phyloP scores from a whole-genome alignment of 2,797 vertebrate species.

The Pseudomugil tenellus region DNA sequence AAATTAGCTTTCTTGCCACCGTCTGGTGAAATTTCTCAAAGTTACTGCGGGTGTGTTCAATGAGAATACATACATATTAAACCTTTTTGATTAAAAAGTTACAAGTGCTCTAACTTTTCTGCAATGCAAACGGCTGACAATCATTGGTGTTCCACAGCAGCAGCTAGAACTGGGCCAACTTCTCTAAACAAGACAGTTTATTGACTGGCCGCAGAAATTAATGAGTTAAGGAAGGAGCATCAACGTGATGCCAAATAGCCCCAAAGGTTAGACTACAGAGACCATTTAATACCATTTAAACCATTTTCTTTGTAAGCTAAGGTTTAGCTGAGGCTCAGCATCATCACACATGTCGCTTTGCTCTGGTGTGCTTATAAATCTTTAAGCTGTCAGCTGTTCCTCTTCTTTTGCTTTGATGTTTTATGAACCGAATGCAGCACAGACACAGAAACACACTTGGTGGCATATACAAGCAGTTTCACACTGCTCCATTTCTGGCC shows the following conservation, averaged over 20 bases:
- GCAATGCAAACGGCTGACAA: neutral
- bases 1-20: neutral
- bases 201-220: slow-evolving; percentile 29
- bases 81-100: neutral
- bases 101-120: slow-evolving; percentile 15
- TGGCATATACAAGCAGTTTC: slow-evolving; percentile 28
- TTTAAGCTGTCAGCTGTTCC: slow-evolving; percentile 73
- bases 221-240: slow-evolving; percentile 45
- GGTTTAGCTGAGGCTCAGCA: slow-evolving; percentile 49
- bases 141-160: neutral
- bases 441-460: slow-evolving; percentile 22
- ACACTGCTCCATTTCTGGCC: slow-evolving; percentile 40
- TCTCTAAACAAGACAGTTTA: neutral
- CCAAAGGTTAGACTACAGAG: slow-evolving; percentile 29
- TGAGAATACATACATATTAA: neutral
- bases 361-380: slow-evolving; percentile 60
- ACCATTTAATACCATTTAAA: slow-evolving; percentile 53
- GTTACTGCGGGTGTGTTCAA: neutral
- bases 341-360: slow-evolving; percentile 29
- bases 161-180: slow-evolving; percentile 33
- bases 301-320: slow-evolving; percentile 55
- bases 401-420: slow-evolving; percentile 70
- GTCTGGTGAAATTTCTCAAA: neutral
- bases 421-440: slow-evolving; percentile 47
- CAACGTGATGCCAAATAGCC: slow-evolving; percentile 47